Evolutionary conservation across 2,888 invertebrate genomes (phyloP).

Genomic region (Ennomos erosarius): DNA sequence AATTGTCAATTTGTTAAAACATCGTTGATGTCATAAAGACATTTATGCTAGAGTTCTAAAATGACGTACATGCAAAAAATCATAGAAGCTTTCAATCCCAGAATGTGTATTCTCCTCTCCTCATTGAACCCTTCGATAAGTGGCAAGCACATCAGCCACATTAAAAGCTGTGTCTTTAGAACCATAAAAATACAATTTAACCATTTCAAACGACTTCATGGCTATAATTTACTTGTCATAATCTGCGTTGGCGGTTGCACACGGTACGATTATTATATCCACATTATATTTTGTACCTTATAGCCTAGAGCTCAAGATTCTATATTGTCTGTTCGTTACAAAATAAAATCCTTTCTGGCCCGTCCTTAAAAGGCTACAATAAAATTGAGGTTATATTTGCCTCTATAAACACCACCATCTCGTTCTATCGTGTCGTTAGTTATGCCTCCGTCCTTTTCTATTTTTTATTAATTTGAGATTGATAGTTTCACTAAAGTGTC

Average conservation of each 20-base stretch:
- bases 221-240: constrained; percentile 66
- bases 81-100: too few species aligned
- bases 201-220: constrained; percentile 61
- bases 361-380: constrained; percentile 66
- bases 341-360: constrained; percentile 58
- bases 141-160: constrained; percentile 41
- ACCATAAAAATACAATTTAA: constrained; percentile 54
- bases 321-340: constrained; percentile 23
- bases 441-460: constrained; percentile 38
- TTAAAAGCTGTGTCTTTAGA: constrained; percentile 46
- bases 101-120: too few species aligned
- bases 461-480: constrained; percentile 40
- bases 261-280: constrained; percentile 57
- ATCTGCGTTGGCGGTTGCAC: constrained; percentile 66
- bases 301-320: not conserved
- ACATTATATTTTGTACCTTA: constrained; percentile 45
- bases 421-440: constrained; percentile 42
- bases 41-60: too few species aligned
- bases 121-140: constrained; percentile 14
- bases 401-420: constrained; percentile 50
- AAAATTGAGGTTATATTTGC: constrained; percentile 70
- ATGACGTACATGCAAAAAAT: not conserved
- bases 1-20: too few species aligned
- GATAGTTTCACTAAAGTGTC: constrained; percentile 45
- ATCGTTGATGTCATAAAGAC: too few species aligned